phyloP scores from a whole-genome alignment of 2,888 invertebrate genomes.

The Oxyscelio sp. region DNA sequence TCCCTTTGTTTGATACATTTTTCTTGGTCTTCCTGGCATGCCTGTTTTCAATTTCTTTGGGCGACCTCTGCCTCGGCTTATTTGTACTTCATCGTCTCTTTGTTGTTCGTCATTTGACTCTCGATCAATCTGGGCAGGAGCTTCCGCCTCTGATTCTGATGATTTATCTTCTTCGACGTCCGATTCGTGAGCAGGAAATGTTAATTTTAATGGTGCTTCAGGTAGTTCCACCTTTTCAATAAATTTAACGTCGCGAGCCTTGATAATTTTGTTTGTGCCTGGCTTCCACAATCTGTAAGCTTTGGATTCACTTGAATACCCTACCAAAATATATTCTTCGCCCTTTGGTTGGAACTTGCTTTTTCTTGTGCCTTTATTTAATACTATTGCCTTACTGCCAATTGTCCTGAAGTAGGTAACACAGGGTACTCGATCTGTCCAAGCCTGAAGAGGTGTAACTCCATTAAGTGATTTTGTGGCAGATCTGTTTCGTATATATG shows the following conservation, averaged over 20 bases:
- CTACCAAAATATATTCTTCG: slow-evolving; percentile 18
- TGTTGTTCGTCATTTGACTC: neutral
- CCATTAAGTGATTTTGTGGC: slow-evolving; percentile 8
- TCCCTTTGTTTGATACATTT: slow-evolving; percentile 9
- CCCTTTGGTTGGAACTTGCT: slow-evolving; percentile 34
- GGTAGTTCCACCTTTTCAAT: slow-evolving; percentile 15
- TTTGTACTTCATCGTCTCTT: neutral
- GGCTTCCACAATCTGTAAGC: slow-evolving; percentile 36
- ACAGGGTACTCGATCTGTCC: slow-evolving; percentile 5
- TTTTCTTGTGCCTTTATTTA: slow-evolving; percentile 14
- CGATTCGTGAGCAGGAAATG: neutral
- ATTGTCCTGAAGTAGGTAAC: slow-evolving; percentile 19
- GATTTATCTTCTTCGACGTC: neutral
- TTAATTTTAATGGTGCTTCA: neutral
- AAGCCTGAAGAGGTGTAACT: slow-evolving; percentile 22
- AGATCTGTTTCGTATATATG: slow-evolving; percentile 1
- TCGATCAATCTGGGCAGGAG: neutral
- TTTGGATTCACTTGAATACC: slow-evolving; percentile 26
- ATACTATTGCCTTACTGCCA: slow-evolving; percentile 22
- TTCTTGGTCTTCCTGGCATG: slow-evolving; percentile 24
- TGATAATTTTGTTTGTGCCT: slow-evolving; percentile 17
- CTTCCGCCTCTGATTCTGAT: neutral
- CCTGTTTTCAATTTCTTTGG: slow-evolving; percentile 8
- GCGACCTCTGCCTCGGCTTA: slow-evolving; percentile 21
- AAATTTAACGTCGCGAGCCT: slow-evolving; percentile 29